These are phyloP conservation scores for Heliconius himera DNA, from an alignment of 1,140 invertebrate species.

Conservation along the genomic window DNA sequence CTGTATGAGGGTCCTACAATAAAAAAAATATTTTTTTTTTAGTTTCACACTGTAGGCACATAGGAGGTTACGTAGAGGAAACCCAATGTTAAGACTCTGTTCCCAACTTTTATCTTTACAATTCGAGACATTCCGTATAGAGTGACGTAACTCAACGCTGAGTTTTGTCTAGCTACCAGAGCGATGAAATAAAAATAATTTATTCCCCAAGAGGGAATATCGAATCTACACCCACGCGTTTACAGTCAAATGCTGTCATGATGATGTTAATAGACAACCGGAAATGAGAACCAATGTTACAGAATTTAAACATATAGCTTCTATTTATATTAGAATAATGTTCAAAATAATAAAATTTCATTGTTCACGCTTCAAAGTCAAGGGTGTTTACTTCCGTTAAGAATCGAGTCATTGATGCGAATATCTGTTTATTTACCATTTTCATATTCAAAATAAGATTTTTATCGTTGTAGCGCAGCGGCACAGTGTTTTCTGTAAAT, in stretches of 20 bases:
- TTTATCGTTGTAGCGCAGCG: not conserved
- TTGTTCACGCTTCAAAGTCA: conserved; percentile 10
- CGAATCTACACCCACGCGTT: no score
- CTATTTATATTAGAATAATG: not conserved
- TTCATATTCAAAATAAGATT: not conserved
- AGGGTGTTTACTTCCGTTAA: conserved; percentile 7
- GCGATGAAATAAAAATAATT: no score
- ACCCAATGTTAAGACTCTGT: no score
- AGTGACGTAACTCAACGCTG: no score
- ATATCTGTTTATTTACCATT: not conserved
- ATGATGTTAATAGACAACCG: not conserved
- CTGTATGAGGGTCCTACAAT: not conserved
- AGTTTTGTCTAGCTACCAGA: no score
- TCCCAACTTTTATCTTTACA: no score
- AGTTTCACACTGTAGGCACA: no score
- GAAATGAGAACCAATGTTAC: not conserved
- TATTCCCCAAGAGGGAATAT: no score
- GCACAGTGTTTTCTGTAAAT: not conserved
- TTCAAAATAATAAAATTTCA: not conserved
- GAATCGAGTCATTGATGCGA: not conserved
- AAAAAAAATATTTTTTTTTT: not conserved
- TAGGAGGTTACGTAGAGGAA: no score
- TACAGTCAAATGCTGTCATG: no score
- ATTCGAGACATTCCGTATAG: no score
- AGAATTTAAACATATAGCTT: not conserved